Percentiles rank a stretch among this genome's conserved stretches.
Conservation (phyloP, 2,113 vertebrate species). For the Oryzias celebensis region DNA sequence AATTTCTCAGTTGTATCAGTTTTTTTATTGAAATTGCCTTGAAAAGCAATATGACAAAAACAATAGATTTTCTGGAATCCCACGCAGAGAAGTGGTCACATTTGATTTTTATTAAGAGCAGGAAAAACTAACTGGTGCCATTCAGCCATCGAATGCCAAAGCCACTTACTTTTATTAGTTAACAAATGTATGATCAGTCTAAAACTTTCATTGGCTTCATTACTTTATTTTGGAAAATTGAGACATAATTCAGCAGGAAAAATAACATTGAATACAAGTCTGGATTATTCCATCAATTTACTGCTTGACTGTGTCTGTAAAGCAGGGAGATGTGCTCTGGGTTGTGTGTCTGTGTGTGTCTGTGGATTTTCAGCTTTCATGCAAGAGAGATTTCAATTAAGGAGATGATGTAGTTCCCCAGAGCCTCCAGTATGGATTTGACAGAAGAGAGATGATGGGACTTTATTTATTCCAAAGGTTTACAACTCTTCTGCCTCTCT, state of each 20-base stretch:
- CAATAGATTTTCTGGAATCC: too few relatives aligned
- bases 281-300: constrained; percentile 37
- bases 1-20: too few relatives aligned
- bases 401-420: constrained; percentile 34
- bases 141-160: too few relatives aligned
- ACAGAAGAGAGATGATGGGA: constrained; percentile 26
- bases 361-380: constrained; percentile 21
- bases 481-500: constrained; percentile 13
- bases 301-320: constrained; percentile 26
- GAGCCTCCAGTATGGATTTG: constrained; percentile 38
- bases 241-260: constrained; percentile 9
- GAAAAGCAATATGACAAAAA: too few relatives aligned
- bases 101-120: too few relatives aligned
- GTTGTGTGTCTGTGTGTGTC: constrained; percentile 7
- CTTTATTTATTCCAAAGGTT: constrained; percentile 35
- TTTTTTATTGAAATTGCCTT: too few relatives aligned
- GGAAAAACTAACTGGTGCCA: too few relatives aligned
- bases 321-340: not conserved
- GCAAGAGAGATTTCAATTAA: constrained; percentile 48
- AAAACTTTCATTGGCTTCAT: not conserved
- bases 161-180: too few relatives aligned
- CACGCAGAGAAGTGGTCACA: too few relatives aligned
- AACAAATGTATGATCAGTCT: too few relatives aligned
- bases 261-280: constrained; percentile 12
- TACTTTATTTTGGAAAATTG: constrained; percentile 20